phyloP scores from a whole-genome alignment of 1,140 invertebrate species.

The Drosophila kikkawai region DNA sequence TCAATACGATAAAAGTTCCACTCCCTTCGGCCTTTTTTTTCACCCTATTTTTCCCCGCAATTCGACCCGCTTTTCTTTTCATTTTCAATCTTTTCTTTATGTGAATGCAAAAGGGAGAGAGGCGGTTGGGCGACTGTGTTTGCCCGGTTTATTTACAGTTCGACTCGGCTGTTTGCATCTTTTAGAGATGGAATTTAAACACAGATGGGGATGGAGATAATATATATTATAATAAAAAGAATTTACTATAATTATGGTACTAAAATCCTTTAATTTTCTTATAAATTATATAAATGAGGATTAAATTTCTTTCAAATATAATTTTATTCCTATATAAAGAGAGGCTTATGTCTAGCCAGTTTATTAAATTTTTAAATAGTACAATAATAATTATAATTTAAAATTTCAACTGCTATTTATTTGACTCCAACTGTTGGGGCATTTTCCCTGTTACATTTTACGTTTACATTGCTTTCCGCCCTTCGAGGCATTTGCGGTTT shows the following conservation, averaged over 20 bases:
- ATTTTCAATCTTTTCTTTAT: conserved; percentile 37
- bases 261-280: background rate
- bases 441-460: conserved; percentile 26
- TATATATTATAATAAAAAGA: too few species aligned
- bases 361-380: background rate
- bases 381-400: background rate
- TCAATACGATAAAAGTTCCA: conserved; percentile 77
- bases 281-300: too few species aligned
- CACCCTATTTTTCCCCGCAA: background rate
- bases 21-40: conserved; percentile 2
- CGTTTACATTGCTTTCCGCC: background rate
- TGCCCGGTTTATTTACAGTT: conserved; percentile 52
- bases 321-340: background rate
- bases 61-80: conserved; percentile 19
- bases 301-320: background rate
- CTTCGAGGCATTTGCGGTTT: conserved; percentile 28
- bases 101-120: conserved; percentile 4
- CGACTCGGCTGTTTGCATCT: conserved; percentile 28
- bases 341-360: background rate
- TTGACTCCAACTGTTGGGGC: background rate
- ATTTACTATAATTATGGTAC: background rate
- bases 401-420: background rate
- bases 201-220: background rate
- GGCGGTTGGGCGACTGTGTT: conserved; percentile 31
- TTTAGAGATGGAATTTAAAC: conserved; percentile 18